These are phyloP conservation scores for Alsophila aescularia DNA, from an alignment of 2,888 invertebrate species.

Conservation along the genomic window DNA sequence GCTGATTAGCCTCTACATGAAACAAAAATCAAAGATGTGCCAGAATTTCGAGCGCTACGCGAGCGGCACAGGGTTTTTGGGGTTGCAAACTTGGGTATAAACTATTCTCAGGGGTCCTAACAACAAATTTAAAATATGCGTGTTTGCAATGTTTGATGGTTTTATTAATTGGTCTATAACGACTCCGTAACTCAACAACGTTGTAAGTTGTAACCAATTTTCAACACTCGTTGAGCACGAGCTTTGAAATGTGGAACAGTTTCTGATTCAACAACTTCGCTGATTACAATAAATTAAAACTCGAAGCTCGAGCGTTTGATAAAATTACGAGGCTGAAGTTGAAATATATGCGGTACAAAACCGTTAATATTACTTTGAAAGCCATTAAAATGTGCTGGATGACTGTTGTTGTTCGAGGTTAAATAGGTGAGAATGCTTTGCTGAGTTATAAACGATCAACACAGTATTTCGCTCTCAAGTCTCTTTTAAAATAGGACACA, in stretches of 20 bases:
- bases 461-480: constrained; percentile 11
- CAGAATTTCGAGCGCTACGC: too few species aligned
- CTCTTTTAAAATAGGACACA: too few species aligned
- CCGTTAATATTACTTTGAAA: constrained; percentile 34
- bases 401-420: constrained; percentile 27
- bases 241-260: not conserved
- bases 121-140: too few species aligned
- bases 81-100: too few species aligned
- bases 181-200: not conserved
- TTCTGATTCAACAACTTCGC: constrained; percentile 8
- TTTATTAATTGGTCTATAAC: too few species aligned
- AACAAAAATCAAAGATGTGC: too few species aligned
- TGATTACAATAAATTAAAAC: constrained; percentile 23
- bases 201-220: not conserved
- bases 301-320: constrained; percentile 20
- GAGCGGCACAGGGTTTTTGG: too few species aligned
- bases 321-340: constrained; percentile 17
- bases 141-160: too few species aligned
- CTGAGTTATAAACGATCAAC: constrained; percentile 8
- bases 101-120: too few species aligned
- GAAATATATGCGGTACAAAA: constrained; percentile 25
- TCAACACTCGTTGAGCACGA: not conserved
- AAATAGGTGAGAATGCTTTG: constrained; percentile 21
- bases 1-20: too few species aligned
- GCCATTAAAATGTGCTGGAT: constrained; percentile 27